Percentiles rank a stretch among this genome's conserved stretches.
These are phyloP conservation scores for Danio aesculapii DNA, from an alignment of 2,797 vertebrate species.

Conservation along the genomic window DNA sequence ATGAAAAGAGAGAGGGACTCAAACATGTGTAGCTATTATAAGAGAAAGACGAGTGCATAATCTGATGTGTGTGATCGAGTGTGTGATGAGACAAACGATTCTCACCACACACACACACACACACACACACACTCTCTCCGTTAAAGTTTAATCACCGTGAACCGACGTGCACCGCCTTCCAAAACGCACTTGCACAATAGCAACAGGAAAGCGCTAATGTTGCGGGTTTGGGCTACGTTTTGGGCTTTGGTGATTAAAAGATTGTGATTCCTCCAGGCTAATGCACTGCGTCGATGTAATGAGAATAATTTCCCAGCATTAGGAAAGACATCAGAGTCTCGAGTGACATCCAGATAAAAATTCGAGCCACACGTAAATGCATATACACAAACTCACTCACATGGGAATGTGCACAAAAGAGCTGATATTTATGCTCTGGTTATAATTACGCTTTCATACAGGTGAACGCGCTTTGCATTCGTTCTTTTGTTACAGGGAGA, in stretches of 20 bases:
- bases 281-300: slow-evolving; percentile 51
- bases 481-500: slow-evolving; percentile 9
- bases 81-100: slow-evolving; percentile 40
- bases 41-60: slow-evolving; percentile 41
- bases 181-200: neutral
- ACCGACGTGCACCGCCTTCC: slow-evolving; percentile 29
- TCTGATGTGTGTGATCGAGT: slow-evolving; percentile 42
- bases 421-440: slow-evolving; percentile 6
- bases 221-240: slow-evolving; percentile 28
- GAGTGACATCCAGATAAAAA: slow-evolving; percentile 78
- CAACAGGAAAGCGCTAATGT: slow-evolving; percentile 21
- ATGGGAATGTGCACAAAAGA: neutral
- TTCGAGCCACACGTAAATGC: slow-evolving; percentile 35
- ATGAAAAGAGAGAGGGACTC: slow-evolving; percentile 55
- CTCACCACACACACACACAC: slow-evolving; percentile 6
- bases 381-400: slow-evolving; percentile 9
- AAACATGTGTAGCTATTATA: slow-evolving; percentile 60
- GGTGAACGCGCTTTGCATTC: neutral
- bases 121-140: neutral
- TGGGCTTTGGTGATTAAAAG: slow-evolving; percentile 47
- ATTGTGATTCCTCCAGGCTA: slow-evolving; percentile 38
- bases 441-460: slow-evolving; percentile 22
- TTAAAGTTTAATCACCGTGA: slow-evolving; percentile 48
- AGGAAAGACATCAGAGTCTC: slow-evolving; percentile 51
- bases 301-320: slow-evolving; percentile 47